Conservation (phyloP, 1,140 invertebrate species). For the Anthonomus grandis region DNA sequence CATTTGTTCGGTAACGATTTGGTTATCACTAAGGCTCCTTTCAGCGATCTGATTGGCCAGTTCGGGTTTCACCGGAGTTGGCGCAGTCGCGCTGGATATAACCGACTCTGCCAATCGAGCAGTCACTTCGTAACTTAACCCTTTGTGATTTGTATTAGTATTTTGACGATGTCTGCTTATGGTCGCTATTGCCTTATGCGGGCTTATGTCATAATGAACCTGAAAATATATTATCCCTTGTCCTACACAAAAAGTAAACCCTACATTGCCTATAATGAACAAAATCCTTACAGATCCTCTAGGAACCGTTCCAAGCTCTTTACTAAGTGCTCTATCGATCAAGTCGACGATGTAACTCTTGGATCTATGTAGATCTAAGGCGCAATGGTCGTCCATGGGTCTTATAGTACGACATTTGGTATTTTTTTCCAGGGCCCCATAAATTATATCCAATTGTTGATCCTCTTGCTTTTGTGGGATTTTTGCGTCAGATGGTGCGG, state of each 20-base stretch:
- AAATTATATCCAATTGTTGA: neutral
- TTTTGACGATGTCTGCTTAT: constrained; percentile 30
- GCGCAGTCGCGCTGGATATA: constrained; percentile 24
- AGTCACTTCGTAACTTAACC: constrained; percentile 35
- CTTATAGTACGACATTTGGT: neutral
- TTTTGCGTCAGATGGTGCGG: neutral
- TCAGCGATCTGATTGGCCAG: neutral
- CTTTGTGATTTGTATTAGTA: constrained; percentile 27
- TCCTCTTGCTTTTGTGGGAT: neutral
- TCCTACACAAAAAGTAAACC: no score
- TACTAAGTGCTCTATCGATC: constrained; percentile 49
- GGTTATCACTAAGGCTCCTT: neutral
- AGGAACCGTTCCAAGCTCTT: constrained; percentile 41
- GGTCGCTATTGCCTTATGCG: constrained; percentile 34
- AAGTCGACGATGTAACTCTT: constrained; percentile 50
- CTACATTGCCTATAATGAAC: no score
- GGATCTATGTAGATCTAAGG: constrained; percentile 47
- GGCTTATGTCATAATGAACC: constrained; percentile 28
- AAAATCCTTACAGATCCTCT: no score
- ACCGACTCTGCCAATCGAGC: constrained; percentile 34
- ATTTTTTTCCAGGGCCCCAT: neutral
- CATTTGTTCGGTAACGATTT: neutral
- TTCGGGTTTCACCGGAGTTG: no score
- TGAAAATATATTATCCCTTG: no score
- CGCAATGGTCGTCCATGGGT: constrained; percentile 32